Evolutionary conservation across 2,888 invertebrate genomes (phyloP).

Genomic region (Idaea biselata): DNA sequence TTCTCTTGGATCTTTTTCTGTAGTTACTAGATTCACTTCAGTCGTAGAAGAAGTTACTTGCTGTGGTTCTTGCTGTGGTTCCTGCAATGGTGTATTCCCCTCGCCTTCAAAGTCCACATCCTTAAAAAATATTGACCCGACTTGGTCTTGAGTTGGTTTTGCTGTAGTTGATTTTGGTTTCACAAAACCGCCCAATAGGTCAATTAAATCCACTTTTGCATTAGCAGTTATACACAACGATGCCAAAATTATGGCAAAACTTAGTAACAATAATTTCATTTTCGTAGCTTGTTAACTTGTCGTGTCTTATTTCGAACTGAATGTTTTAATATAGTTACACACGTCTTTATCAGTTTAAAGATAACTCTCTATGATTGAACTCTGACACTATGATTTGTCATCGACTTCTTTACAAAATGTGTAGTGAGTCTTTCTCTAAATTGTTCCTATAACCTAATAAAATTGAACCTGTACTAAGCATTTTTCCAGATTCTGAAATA

Average conservation of each 20-base stretch:
- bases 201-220: slow-evolving; percentile 43
- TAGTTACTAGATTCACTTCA: slow-evolving; percentile 21
- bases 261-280: slow-evolving; percentile 46
- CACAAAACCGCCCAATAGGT: slow-evolving; percentile 24
- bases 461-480: too few species aligned
- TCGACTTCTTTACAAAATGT: background rate
- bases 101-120: background rate
- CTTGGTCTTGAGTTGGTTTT: background rate
- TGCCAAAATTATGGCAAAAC: slow-evolving; percentile 36
- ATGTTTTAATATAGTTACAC: slow-evolving; percentile 35
- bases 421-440: background rate
- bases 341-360: slow-evolving; percentile 29
- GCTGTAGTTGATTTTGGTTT: background rate
- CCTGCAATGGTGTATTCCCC: slow-evolving; percentile 4
- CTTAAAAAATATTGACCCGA: background rate
- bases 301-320: background rate
- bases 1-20: slow-evolving; percentile 50
- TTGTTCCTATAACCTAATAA: background rate
- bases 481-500: too few species aligned
- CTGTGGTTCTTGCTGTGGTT: slow-evolving; percentile 11
- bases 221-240: slow-evolving; percentile 31
- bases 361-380: slow-evolving; percentile 35
- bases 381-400: slow-evolving; percentile 3
- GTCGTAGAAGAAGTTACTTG: slow-evolving; percentile 18
- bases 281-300: slow-evolving; percentile 25